Evolutionary conservation across 1,140 invertebrate species (phyloP).

Genomic region (Laupala kohalensis): DNA sequence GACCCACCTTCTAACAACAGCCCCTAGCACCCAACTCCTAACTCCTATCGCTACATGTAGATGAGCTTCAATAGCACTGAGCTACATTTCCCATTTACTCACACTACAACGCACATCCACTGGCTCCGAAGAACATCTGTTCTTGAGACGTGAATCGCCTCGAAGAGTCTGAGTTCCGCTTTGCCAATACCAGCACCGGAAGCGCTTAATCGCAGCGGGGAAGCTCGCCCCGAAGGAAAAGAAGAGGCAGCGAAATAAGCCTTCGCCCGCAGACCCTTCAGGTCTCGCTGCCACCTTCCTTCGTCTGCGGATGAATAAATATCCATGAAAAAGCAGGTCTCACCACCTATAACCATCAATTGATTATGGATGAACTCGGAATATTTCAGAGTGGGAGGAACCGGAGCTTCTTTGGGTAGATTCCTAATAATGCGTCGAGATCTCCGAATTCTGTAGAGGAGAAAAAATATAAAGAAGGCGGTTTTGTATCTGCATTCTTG

Average conservation of each 20-base stretch:
- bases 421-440: not conserved
- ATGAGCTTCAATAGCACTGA: no score
- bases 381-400: not conserved
- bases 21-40: no score
- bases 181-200: not conserved
- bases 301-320: not conserved
- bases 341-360: not conserved
- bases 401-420: not conserved
- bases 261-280: no score
- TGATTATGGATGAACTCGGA: not conserved
- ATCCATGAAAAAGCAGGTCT: not conserved
- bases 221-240: no score
- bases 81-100: no score
- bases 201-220: not conserved
- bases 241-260: no score
- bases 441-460: not conserved
- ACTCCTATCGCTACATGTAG: no score
- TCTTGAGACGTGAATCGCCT: no score
- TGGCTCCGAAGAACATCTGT: no score
- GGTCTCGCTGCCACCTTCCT: not conserved
- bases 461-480: not conserved
- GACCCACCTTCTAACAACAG: no score
- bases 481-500: not conserved
- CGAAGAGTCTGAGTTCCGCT: no score
- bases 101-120: no score